Evolutionary conservation across 2,797 vertebrate genomes (phyloP).

Genomic region (Oophaga sylvatica): DNA sequence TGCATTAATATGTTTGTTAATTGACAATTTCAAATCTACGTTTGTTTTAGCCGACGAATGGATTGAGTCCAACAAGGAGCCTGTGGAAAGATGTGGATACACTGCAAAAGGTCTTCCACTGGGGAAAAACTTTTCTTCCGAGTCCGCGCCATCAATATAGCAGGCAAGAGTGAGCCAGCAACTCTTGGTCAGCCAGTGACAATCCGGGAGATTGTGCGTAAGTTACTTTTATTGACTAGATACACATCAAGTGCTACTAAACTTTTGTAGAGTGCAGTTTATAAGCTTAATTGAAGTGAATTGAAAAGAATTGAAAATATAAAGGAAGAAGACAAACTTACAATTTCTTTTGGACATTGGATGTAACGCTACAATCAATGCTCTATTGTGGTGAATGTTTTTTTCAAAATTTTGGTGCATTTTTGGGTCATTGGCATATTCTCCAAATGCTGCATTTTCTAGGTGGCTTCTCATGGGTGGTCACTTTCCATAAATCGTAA

Average conservation of each 20-base stretch:
- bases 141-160: conserved; percentile 83
- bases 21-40: not conserved
- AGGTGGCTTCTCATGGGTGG: too few relatives aligned
- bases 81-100: conserved; percentile 76
- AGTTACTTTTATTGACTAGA: conserved; percentile 61
- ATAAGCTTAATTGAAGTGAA: too few relatives aligned
- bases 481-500: too few relatives aligned
- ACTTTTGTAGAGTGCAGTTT: not conserved
- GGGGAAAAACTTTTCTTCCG: conserved; percentile 86
- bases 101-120: conserved; percentile 79
- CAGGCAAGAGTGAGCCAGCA: conserved; percentile 81
- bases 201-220: conserved; percentile 85
- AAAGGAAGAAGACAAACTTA: too few relatives aligned
- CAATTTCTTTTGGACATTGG: too few relatives aligned
- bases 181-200: conserved; percentile 79
- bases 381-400: too few relatives aligned
- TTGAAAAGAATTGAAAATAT: too few relatives aligned
- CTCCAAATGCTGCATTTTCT: too few relatives aligned
- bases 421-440: too few relatives aligned
- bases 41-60: conserved; percentile 80
- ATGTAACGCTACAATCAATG: too few relatives aligned
- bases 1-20: too few relatives aligned
- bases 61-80: conserved; percentile 77
- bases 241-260: not conserved
- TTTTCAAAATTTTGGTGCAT: too few relatives aligned